Percentiles rank a stretch among this genome's conserved stretches.
Conservation (phyloP, 2,113 vertebrate genomes). For the Oplegnathus fasciatus region DNA sequence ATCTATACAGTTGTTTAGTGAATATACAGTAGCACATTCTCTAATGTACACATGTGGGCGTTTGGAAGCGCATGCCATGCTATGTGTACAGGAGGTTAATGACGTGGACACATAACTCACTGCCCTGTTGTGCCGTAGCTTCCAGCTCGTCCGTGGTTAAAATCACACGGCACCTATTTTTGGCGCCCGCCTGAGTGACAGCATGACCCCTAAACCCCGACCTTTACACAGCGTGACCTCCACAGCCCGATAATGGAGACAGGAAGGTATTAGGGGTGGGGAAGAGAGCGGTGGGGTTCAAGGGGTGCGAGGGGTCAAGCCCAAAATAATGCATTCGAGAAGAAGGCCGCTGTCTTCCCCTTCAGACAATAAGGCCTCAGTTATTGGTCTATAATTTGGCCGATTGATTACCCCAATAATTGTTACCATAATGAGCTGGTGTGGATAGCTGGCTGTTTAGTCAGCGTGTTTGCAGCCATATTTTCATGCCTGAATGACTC, state of each 20-base stretch:
- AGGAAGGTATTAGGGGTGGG: constrained; percentile 81
- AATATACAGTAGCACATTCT: constrained; percentile 46
- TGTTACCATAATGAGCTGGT: constrained; percentile 81
- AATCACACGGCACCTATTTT: constrained; percentile 80
- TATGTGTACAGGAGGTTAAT: constrained; percentile 40
- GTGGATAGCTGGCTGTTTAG: constrained; percentile 68
- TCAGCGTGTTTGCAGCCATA: constrained; percentile 23
- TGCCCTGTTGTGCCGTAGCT: constrained; percentile 37
- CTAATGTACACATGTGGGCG: constrained; percentile 22
- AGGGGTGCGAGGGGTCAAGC: constrained; percentile 74
- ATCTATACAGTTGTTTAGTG: constrained; percentile 36
- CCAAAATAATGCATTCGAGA: constrained; percentile 75
- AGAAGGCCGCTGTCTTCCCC: constrained; percentile 67
- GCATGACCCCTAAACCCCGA: constrained; percentile 72
- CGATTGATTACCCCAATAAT: constrained; percentile 79
- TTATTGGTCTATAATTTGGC: constrained; percentile 75
- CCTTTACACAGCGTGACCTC: constrained; percentile 80
- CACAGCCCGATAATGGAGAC: constrained; percentile 77
- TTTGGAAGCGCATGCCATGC: constrained; percentile 18
- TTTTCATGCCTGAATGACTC: constrained; percentile 31
- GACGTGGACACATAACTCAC: constrained; percentile 71
- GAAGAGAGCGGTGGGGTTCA: constrained; percentile 60
- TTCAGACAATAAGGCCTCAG: constrained; percentile 79
- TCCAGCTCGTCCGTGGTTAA: constrained; percentile 65
- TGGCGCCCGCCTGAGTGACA: constrained; percentile 69